A percentile compares a stretch with the other conserved stretches of the same genome.
Conservation (phyloP, 2,888 invertebrate genomes). For the Cephus pulcher region DNA sequence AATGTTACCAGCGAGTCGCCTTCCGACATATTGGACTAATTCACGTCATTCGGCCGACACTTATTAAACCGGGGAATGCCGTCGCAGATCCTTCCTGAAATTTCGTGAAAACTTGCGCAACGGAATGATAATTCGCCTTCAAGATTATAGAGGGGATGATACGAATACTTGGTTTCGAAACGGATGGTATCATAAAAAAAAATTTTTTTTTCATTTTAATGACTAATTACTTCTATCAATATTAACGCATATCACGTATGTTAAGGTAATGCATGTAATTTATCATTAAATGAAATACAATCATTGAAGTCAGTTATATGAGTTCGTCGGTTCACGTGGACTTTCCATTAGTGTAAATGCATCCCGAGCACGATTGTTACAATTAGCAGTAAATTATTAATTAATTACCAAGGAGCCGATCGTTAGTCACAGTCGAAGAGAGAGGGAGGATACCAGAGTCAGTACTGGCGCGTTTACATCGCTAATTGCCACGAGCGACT, state of each 20-base stretch:
- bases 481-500: not conserved
- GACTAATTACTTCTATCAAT: not conserved
- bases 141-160: not conserved
- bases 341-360: constrained; percentile 25
- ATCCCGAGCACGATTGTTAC: constrained; percentile 21
- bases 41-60: constrained; percentile 60
- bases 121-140: constrained; percentile 23
- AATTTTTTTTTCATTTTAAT: not conserved
- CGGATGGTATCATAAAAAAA: not conserved
- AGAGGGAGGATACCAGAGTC: not conserved
- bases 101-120: constrained; percentile 1
- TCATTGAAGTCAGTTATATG: not conserved
- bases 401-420: constrained; percentile 23
- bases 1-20: constrained; percentile 48
- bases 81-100: constrained; percentile 23
- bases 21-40: constrained; percentile 59
- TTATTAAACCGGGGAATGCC: constrained; percentile 61
- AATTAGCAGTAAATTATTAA: constrained; percentile 36
- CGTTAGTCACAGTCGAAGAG: constrained; percentile 7
- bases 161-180: not conserved
- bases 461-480: not conserved
- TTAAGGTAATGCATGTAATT: not conserved
- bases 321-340: not conserved
- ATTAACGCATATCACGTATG: not conserved
- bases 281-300: not conserved